Evolutionary conservation across 2,888 invertebrate genomes (phyloP), one percentile per base, ranked within the genome.

Genomic region (Drosophila suboccidentalis): DNA sequence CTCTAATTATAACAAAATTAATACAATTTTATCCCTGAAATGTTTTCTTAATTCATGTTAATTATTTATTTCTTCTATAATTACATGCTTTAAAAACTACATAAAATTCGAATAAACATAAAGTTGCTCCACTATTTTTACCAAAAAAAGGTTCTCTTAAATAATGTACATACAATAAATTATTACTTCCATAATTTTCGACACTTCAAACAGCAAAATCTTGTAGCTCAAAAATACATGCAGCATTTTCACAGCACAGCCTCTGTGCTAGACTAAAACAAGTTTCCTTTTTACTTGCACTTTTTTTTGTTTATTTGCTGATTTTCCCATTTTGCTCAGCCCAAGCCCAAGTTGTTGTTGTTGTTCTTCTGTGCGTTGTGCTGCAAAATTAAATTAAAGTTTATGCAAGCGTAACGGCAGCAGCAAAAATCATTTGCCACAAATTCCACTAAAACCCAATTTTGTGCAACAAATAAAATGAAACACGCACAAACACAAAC

Each of bases 401-500:
- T 90, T 86, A 86, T 90, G 85, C 87, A 86, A 88, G 85, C 90
- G 89, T 77, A 80, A 88, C 83, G 87, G 73, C 80, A 82, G 82
- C 72, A 79, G 80, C 82, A 85, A 85, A 87, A 87, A 89, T 85
- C 80, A 87, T 89, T 85, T 89, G 88, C 88, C 90, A 87, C 85
- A 89, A 88, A 78, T 86, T 88, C 80, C 89, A 86, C 87, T 80
- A 88, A 86, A 88, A 82, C 89, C 87, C 87, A 88, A 90, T 90
- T 90, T 86, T 66, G 83, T 71, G 80, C 83, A 82, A 88, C 83
- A 88, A 85, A 85, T 80, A 88, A 85, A 89, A 78, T 81, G 78
- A 84, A 89, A 74, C 77, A 85, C 68, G 72, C 88, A 72, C 80
- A 82, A 78, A 79, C 88, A 72, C 80, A 82, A 78, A 82, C 78